These are phyloP conservation scores for Leptinotarsa defecta DNA, from an alignment of 1,140 invertebrate genomes.

Conservation along the genomic window DNA sequence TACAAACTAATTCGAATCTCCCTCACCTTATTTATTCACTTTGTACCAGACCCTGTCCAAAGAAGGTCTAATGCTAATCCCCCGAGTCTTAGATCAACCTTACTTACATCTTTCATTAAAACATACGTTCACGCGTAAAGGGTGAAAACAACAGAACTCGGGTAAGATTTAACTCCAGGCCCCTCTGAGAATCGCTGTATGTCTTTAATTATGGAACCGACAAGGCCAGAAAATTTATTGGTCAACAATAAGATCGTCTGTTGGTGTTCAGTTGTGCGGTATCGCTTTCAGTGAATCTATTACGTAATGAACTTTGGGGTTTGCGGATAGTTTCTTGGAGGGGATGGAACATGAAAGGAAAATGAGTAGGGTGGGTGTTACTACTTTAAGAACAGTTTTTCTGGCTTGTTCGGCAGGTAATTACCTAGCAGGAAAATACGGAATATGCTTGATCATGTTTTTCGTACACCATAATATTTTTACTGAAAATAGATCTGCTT, in stretches of 20 bases:
- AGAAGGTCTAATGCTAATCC: slow-evolving; percentile 25
- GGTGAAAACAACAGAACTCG: slow-evolving; percentile 23
- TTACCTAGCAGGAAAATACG: too few relatives aligned
- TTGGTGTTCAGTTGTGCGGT: slow-evolving; percentile 12
- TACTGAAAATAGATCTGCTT: too few relatives aligned
- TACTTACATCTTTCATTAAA: slow-evolving; percentile 28
- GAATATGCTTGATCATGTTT: too few relatives aligned
- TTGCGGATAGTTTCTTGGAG: neutral
- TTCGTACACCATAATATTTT: too few relatives aligned
- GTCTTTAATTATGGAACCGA: slow-evolving; percentile 30
- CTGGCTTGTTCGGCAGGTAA: too few relatives aligned
- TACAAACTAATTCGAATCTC: slow-evolving; percentile 8
- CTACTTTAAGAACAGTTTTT: too few relatives aligned
- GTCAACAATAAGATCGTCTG: slow-evolving; percentile 29
- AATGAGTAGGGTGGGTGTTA: too few relatives aligned
- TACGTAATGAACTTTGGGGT: slow-evolving; percentile 14
- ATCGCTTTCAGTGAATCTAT: slow-evolving; percentile 13
- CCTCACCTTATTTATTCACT: slow-evolving; percentile 24
- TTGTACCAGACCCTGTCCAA: slow-evolving; percentile 12
- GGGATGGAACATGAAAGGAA: neutral
- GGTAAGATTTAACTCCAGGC: slow-evolving; percentile 21
- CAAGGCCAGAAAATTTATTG: slow-evolving; percentile 29
- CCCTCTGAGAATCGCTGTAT: slow-evolving; percentile 16
- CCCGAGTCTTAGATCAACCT: slow-evolving; percentile 29
- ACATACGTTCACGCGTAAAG: slow-evolving; percentile 27